These are phyloP conservation scores for Cyclura pinguis DNA, from an alignment of 2,797 vertebrate genomes.

Conservation along the genomic window DNA sequence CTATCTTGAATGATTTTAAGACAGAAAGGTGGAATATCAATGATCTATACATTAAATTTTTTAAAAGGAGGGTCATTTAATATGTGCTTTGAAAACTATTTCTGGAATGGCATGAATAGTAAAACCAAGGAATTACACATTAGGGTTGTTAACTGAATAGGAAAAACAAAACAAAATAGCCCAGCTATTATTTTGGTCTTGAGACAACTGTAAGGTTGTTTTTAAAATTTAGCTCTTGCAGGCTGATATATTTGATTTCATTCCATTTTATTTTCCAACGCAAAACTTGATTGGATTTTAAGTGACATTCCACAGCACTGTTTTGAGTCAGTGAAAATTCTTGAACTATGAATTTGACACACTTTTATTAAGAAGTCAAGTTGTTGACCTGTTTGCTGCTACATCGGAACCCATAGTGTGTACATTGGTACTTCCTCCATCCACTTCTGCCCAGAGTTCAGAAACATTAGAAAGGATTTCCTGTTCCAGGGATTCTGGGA, in stretches of 20 bases:
- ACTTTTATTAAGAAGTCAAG: no score
- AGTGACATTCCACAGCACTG: not conserved
- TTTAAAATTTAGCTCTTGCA: not conserved
- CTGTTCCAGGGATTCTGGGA: not conserved
- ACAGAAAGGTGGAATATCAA: not conserved
- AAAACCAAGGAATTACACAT: not conserved
- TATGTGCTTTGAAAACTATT: not conserved
- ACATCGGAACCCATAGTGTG: no score
- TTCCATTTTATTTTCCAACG: no score
- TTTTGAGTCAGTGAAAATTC: not conserved
- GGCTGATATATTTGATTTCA: not conserved
- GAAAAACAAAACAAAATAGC: no score
- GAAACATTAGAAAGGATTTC: no score
- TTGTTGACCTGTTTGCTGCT: no score
- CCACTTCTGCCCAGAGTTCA: no score
- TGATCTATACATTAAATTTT: no score
- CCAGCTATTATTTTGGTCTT: not conserved
- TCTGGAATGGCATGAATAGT: not conserved
- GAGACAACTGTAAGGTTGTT: not conserved
- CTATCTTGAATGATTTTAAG: not conserved
- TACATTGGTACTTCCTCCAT: no score
- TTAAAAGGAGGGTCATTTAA: not conserved
- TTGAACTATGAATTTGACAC: not conserved
- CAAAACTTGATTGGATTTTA: not conserved
- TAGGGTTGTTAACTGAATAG: not conserved